Conservation (phyloP, 2,888 invertebrate species). For the Sinopyrophorus schimmeli region DNA sequence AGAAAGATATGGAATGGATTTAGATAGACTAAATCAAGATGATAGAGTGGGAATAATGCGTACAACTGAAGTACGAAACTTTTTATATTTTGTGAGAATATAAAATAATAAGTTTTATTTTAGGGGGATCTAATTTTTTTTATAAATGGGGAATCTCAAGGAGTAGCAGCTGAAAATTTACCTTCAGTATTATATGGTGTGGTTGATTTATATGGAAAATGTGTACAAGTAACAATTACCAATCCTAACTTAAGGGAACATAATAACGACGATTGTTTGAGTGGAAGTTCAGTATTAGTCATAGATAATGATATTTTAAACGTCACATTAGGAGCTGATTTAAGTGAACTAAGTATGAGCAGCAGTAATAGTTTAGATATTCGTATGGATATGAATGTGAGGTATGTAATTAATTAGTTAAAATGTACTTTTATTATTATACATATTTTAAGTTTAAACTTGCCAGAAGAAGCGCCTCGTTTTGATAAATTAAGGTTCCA, state of each 20-base stretch:
- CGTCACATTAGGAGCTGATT: slow-evolving; percentile 53
- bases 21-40: slow-evolving; percentile 81
- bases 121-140: slow-evolving; percentile 85
- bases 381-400: slow-evolving; percentile 55
- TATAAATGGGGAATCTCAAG: slow-evolving; percentile 87
- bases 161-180: slow-evolving; percentile 79
- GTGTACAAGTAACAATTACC: slow-evolving; percentile 73
- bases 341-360: slow-evolving; percentile 54
- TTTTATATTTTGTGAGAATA: neutral
- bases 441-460: slow-evolving; percentile 47
- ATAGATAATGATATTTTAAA: slow-evolving; percentile 55
- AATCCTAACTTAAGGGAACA: slow-evolving; percentile 54
- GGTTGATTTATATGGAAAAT: slow-evolving; percentile 82
- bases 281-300: slow-evolving; percentile 55
- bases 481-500: slow-evolving; percentile 80
- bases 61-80: slow-evolving; percentile 67
- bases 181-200: slow-evolving; percentile 76
- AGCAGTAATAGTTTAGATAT: slow-evolving; percentile 56
- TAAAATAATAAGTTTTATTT: too few relatives aligned
- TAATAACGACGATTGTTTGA: slow-evolving; percentile 56
- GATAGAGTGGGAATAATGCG: slow-evolving; percentile 84
- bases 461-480: slow-evolving; percentile 49
- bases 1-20: slow-evolving; percentile 83
- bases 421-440: too few relatives aligned
- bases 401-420: slow-evolving; percentile 38